Evolutionary conservation across 1,140 invertebrate genomes (phyloP), one percentile per base, ranked within the genome.

Genomic region (Drosophila prosaltans): DNA sequence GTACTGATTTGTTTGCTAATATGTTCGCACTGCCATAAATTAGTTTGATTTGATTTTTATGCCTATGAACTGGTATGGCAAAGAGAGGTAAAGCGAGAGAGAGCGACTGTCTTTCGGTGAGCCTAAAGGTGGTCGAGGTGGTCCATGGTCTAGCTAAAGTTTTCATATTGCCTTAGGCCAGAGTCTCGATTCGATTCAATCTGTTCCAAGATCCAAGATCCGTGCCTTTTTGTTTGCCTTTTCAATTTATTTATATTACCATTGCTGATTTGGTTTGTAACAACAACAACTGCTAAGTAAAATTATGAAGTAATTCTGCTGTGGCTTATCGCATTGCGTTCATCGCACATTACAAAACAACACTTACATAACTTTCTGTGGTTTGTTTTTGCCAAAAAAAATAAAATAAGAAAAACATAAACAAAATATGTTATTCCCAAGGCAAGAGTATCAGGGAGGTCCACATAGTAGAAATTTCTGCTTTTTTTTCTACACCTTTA

Each of bases 1-100:
- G 84, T 89, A 89, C 84, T 89, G 84, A 89, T 89, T 89, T 89
- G 84, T 90, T 89, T 89, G 80, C 84, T 89, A 89, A 89, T 89
- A 89, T 75, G 84, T 84, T 90, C 72, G 84, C 85, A 81, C 78
- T 89, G 84, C 84, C 85, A 89, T 89, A 89, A 89, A 89, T 89
- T 89, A 90, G 84, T 89, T 89, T 81, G 84, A 89, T 89, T 84
- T 78, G 84, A 89, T 89, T 84, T 78, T 89, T 80, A 76, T 75
- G 78, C 75, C 65, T 69, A 69, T 57, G 68, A 69, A 84, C 70
- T 65, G 74, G 40, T 65, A 70, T 65, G 60, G 54, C 9, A 7
- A 4, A 10, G 16, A 6, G 32, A 7, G 32, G 6, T 36, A 62
- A 61, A 28, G 64, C 16, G 74, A 75, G 82, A 55, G 28, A 61